Percentiles rank a stretch among this genome's conserved stretches.
phyloP scores from a whole-genome alignment of 2,113 vertebrate genomes.

The Monopterus albus region DNA sequence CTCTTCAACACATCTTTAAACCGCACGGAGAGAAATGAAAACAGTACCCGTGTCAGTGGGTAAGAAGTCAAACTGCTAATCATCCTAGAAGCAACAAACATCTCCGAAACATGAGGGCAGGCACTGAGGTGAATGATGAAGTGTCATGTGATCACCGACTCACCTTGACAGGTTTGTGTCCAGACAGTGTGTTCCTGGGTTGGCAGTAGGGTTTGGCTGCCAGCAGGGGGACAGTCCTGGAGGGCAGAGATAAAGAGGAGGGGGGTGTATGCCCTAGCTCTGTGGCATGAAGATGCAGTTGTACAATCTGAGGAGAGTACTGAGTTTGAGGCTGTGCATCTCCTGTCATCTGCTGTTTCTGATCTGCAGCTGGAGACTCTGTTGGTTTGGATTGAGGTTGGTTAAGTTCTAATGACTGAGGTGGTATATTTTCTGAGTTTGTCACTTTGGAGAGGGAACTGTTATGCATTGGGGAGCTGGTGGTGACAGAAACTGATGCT shows the following conservation, averaged over 20 bases:
- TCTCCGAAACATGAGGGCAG: not conserved
- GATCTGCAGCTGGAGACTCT: conserved; percentile 62
- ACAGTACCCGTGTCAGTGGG: not conserved
- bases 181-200: conserved; percentile 85
- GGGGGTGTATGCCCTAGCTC: conserved; percentile 63
- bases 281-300: conserved; percentile 50
- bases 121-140: not conserved
- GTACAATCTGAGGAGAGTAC: conserved; percentile 55
- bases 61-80: not conserved
- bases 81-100: conserved; percentile 8
- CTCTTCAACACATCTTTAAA: not conserved
- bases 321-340: conserved; percentile 46
- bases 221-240: conserved; percentile 91
- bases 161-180: conserved; percentile 92
- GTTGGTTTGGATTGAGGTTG: conserved; percentile 6
- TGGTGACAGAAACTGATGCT: not conserved
- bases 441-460: conserved; percentile 73
- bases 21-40: not conserved
- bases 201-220: conserved; percentile 94
- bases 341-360: conserved; percentile 64
- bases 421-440: conserved; percentile 48
- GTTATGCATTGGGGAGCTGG: conserved; percentile 66
- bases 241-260: conserved; percentile 72
- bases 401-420: conserved; percentile 60
- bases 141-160: conserved; percentile 3